Percentiles rank a stretch among this genome's conserved stretches.
Conservation (phyloP, 2,797 vertebrate genomes). For the Anguilla anguilla region DNA sequence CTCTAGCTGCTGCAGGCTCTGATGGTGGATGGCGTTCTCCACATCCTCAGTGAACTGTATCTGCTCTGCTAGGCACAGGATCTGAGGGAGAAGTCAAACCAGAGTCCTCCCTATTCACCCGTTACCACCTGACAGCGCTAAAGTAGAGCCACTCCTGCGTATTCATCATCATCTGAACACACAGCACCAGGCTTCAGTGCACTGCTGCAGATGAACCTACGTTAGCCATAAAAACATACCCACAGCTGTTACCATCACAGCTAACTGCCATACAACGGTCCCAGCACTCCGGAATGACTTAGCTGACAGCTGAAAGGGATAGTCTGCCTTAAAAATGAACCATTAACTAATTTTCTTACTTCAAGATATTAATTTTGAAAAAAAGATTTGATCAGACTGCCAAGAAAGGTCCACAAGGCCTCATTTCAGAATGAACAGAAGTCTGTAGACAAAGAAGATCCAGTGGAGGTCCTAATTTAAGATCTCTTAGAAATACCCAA, state of each 20-base stretch:
- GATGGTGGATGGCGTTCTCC: constrained; percentile 81
- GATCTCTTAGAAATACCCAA: no score
- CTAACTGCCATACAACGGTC: background rate
- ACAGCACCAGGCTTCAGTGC: background rate
- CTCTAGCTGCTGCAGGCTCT: constrained; percentile 85
- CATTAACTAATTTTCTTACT: background rate
- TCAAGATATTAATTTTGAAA: background rate
- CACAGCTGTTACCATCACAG: background rate
- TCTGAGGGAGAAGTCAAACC: constrained; percentile 62
- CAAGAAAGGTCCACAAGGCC: no score
- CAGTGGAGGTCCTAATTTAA: no score
- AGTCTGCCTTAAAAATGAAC: background rate
- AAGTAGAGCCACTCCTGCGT: background rate
- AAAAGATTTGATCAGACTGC: background rate
- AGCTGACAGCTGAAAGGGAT: background rate
- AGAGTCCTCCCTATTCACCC: background rate
- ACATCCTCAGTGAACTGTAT: constrained; percentile 97
- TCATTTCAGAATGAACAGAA: no score
- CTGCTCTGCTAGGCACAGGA: constrained; percentile 92
- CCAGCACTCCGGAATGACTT: background rate
- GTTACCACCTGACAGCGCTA: background rate
- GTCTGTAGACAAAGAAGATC: no score
- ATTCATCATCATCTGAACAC: background rate
- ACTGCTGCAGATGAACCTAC: background rate
- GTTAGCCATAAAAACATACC: background rate